Conservation (phyloP, 2,113 vertebrate species). For the Tauraco erythrolophus region DNA sequence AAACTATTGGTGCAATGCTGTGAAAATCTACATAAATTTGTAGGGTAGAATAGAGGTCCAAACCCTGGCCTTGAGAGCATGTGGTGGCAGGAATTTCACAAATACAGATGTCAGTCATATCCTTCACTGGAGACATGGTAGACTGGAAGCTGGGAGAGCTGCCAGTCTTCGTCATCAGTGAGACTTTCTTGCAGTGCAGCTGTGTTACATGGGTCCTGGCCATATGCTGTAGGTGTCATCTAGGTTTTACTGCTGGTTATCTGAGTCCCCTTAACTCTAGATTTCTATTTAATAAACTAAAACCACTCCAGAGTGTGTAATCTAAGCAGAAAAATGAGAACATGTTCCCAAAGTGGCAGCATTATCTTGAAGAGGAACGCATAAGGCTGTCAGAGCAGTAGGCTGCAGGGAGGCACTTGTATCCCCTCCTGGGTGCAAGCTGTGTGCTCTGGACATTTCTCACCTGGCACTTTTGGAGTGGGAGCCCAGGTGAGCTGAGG, state of each 20-base stretch:
- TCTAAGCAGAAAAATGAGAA: not conserved
- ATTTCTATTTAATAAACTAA: not conserved
- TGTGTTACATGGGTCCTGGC: not conserved
- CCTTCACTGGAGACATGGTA: not conserved
- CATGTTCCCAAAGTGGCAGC: not conserved
- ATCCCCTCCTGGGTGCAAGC: not conserved
- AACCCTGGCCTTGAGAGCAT: not conserved
- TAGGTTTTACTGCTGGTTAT: not conserved
- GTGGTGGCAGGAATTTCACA: not conserved
- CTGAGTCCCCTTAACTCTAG: not conserved
- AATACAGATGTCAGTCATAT: not conserved
- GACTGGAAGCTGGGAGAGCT: not conserved
- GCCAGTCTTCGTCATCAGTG: not conserved
- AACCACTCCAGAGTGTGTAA: not conserved
- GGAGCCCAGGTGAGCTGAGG: not conserved
- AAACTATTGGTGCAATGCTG: not conserved
- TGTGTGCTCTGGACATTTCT: not conserved
- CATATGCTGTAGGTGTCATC: not conserved
- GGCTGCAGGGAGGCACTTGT: not conserved
- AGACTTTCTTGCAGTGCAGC: not conserved
- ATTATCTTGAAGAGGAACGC: not conserved
- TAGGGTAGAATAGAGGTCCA: not conserved
- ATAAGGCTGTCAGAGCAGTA: not conserved
- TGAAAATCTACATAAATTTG: not conserved
- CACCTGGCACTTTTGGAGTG: rapidly evolving